phyloP scores from a whole-genome alignment of 2,888 invertebrate genomes.

The Torymus auratus region DNA sequence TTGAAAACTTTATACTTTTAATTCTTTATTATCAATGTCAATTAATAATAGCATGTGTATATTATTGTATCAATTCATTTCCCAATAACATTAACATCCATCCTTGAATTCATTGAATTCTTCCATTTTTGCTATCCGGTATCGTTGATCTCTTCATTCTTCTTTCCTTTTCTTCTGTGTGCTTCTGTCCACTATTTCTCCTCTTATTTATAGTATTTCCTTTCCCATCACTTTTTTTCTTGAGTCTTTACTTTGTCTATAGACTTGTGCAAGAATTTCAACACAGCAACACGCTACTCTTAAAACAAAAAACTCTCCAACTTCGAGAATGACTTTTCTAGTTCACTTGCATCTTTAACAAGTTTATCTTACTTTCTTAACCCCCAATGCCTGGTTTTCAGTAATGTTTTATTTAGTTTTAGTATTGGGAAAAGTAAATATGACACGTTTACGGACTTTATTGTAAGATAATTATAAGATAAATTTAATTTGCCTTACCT shows the following conservation, averaged over 20 bases:
- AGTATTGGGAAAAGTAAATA: conserved; percentile 16
- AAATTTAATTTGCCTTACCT: conserved; percentile 11
- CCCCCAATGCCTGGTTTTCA: not conserved
- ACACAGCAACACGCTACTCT: conserved; percentile 30
- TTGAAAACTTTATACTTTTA: too few relatives aligned
- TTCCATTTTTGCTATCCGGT: too few relatives aligned
- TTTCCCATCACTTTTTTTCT: too few relatives aligned
- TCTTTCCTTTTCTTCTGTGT: not conserved
- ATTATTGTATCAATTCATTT: too few relatives aligned
- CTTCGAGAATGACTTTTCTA: conserved; percentile 45
- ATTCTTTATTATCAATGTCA: too few relatives aligned
- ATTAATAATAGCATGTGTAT: too few relatives aligned
- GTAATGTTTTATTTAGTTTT: conserved; percentile 30
- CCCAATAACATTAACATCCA: too few relatives aligned
- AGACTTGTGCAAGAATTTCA: conserved; percentile 45
- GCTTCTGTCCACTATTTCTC: not conserved
- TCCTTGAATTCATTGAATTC: too few relatives aligned
- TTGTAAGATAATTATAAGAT: too few relatives aligned
- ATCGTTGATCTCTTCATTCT: not conserved
- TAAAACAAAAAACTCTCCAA: conserved; percentile 45
- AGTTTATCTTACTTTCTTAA: conserved; percentile 41
- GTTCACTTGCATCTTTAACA: conserved; percentile 44
- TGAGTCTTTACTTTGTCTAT: conserved; percentile 40
- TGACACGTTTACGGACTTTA: not conserved
- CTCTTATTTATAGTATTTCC: conserved; percentile 11